These are phyloP conservation scores for Amphimedon queenslandica DNA, from an alignment of 37 sponge, comb jelly and placozoan species.

Conservation along the genomic window DNA sequence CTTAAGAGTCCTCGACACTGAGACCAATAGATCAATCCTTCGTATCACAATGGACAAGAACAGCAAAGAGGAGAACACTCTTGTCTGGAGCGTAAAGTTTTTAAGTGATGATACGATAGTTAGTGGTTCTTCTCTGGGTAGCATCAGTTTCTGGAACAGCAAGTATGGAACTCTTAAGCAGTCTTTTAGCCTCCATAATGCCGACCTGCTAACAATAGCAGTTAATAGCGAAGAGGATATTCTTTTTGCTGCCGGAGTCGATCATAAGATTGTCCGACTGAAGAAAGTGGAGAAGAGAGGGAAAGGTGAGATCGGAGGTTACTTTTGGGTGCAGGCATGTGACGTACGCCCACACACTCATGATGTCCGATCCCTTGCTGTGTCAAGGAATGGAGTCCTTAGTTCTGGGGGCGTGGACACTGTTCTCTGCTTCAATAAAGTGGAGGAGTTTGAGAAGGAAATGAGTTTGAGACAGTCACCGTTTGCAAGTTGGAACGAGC, in stretches of 20 bases:
- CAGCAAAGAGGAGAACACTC: conserved; percentile 25
- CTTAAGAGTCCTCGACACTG: conserved; percentile 36
- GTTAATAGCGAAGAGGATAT: conserved; percentile 32
- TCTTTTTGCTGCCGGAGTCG: conserved; percentile 65
- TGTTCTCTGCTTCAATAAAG: conserved; percentile 21
- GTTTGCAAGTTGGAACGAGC: conserved; percentile 19
- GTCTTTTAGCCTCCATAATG: conserved; percentile 37
- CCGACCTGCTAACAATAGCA: conserved; percentile 64
- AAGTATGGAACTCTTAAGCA: conserved; percentile 57
- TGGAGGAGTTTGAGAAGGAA: conserved; percentile 7
- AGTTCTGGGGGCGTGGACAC: conserved; percentile 78
- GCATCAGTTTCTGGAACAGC: conserved; percentile 60
- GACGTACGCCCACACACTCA: conserved; percentile 59
- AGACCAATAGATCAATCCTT: conserved; percentile 30
- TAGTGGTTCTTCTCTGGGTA: conserved; percentile 67
- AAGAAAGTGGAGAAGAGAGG: conserved; percentile 10
- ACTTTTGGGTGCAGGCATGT: conserved; percentile 47
- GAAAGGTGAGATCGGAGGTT: conserved; percentile 24
- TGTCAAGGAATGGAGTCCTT: conserved; percentile 28
- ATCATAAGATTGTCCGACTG: conserved; percentile 58
- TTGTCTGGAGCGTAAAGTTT: conserved; percentile 65
- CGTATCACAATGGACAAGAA: conserved; percentile 57
- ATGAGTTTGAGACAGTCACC: conserved; percentile 12
- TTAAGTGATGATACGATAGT: conserved; percentile 32
- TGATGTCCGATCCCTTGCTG: conserved; percentile 54